Percentiles rank a stretch among this genome's conserved stretches.
These are phyloP conservation scores for Hormaphis cornu DNA, from an alignment of 1,140 invertebrate species.

Conservation along the genomic window DNA sequence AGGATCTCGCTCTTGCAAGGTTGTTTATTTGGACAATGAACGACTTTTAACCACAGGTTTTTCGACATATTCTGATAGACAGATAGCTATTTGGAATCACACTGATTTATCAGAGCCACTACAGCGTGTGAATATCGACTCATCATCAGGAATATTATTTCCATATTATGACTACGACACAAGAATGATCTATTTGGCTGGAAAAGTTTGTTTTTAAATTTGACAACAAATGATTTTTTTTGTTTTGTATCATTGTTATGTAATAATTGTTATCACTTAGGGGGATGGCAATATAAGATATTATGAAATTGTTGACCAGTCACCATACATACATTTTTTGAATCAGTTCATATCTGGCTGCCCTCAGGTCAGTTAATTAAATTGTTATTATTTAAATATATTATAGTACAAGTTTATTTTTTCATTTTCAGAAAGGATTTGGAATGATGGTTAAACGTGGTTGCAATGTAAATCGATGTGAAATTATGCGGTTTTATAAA, in stretches of 20 bases:
- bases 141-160: slow-evolving; percentile 83
- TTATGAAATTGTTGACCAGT: slow-evolving; percentile 79
- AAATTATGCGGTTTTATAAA: slow-evolving; percentile 87
- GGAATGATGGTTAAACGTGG: slow-evolving; percentile 90
- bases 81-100: slow-evolving; percentile 81
- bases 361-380: slow-evolving; percentile 53
- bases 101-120: slow-evolving; percentile 67
- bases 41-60: slow-evolving; percentile 81
- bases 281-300: slow-evolving; percentile 91
- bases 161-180: slow-evolving; percentile 90
- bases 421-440: slow-evolving; percentile 24
- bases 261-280: slow-evolving; percentile 42
- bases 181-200: slow-evolving; percentile 71
- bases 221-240: slow-evolving; percentile 10
- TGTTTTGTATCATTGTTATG: background rate
- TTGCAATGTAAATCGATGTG: slow-evolving; percentile 67
- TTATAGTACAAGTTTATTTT: background rate
- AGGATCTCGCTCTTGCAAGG: slow-evolving; percentile 79
- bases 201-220: slow-evolving; percentile 53
- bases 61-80: slow-evolving; percentile 77
- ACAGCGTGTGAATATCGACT: slow-evolving; percentile 73
- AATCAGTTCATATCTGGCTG: slow-evolving; percentile 85
- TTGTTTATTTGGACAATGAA: slow-evolving; percentile 69
- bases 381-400: background rate
- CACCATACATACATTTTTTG: slow-evolving; percentile 78